Percentiles rank a stretch among this genome's conserved stretches.
Conservation (phyloP, 2,797 vertebrate genomes). For the Remorina albescens region DNA sequence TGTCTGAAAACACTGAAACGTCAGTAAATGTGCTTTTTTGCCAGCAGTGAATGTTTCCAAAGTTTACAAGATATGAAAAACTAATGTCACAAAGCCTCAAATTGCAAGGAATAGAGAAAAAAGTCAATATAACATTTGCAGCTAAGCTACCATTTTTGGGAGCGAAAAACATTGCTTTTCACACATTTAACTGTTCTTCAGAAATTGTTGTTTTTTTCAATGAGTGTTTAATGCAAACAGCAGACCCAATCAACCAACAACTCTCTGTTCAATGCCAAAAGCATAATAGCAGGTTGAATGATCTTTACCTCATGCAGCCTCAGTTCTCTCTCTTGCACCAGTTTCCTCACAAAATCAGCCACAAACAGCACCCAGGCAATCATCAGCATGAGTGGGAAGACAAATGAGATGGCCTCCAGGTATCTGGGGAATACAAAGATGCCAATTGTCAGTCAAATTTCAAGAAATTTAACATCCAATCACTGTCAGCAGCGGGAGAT, state of each 20-base stretch:
- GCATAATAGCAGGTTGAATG: not conserved
- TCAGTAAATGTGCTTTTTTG: not conserved
- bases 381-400: slow-evolving; percentile 95
- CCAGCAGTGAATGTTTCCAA: not conserved
- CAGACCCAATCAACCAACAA: not conserved
- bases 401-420: slow-evolving; percentile 92
- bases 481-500: slow-evolving; percentile 54
- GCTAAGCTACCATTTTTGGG: slow-evolving; percentile 3
- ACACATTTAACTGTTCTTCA: not conserved
- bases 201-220: slow-evolving; percentile 13
- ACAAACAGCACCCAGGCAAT: slow-evolving; percentile 96
- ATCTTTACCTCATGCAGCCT: slow-evolving; percentile 92
- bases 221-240: not conserved
- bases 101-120: not conserved
- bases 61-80: not conserved
- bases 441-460: slow-evolving; percentile 61
- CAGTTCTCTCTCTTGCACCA: slow-evolving; percentile 96
- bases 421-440: slow-evolving; percentile 85
- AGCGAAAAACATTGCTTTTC: not conserved
- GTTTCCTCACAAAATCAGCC: slow-evolving; percentile 95
- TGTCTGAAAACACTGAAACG: not conserved
- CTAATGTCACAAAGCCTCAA: not conserved
- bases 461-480: slow-evolving; percentile 49
- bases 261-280: not conserved
- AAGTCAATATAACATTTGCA: slow-evolving; percentile 6